A percentile compares a stretch with the other conserved stretches of the same genome.
Evolutionary conservation across 2,113 vertebrate species (phyloP).

Genomic region (Callithrix jacchus): DNA sequence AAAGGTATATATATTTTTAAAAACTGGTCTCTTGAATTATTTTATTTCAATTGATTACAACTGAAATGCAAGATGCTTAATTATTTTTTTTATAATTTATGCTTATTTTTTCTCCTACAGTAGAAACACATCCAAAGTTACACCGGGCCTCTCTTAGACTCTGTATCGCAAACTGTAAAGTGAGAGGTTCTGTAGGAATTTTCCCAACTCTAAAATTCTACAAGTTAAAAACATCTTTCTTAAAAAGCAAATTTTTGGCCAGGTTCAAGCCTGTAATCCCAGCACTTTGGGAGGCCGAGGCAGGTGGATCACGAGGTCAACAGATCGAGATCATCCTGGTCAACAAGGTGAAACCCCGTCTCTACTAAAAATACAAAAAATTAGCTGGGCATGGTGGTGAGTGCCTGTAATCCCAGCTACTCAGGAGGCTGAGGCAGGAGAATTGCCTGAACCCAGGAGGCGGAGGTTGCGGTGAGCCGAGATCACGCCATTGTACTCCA

Average conservation of each 20-base stretch:
- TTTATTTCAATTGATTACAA: slow-evolving; percentile 25
- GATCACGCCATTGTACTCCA: no score
- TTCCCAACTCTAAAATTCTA: slow-evolving; percentile 29
- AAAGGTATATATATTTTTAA: background rate
- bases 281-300: no score
- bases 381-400: no score
- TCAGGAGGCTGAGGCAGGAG: no score
- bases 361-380: no score
- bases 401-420: no score
- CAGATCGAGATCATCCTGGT: no score
- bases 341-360: no score
- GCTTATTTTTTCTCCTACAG: background rate
- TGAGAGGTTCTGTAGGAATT: background rate
- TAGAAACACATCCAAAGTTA: slow-evolving; percentile 25
- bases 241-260: slow-evolving; percentile 41
- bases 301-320: no score
- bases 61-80: background rate
- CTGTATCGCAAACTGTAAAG: background rate
- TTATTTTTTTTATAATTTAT: slow-evolving; percentile 30
- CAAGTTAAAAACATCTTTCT: slow-evolving; percentile 40
- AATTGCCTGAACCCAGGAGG: no score
- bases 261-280: no score
- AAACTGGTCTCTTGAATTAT: background rate
- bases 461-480: no score
- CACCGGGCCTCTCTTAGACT: slow-evolving; percentile 8